These are phyloP conservation scores for Phylloscopus whistleri DNA, from an alignment of 2,113 vertebrate species.

Conservation along the genomic window DNA sequence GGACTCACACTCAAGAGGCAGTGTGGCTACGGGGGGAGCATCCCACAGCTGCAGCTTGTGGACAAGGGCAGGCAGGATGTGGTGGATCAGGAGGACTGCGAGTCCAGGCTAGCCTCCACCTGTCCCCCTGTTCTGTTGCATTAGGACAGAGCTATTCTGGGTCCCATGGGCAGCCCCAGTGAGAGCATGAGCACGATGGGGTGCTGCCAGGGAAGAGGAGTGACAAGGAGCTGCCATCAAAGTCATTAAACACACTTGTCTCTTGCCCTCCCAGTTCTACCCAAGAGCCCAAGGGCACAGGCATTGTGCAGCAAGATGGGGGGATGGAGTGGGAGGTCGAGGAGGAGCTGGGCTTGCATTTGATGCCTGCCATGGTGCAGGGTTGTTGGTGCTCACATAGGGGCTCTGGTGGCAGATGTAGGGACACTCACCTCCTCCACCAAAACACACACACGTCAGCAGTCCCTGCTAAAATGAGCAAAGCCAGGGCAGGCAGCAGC, in stretches of 20 bases:
- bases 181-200: fast-evolving
- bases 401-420: neutral
- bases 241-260: neutral
- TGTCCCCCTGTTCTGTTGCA: neutral
- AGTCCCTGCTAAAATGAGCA: neutral
- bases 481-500: neutral
- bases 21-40: neutral
- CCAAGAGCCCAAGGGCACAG: neutral
- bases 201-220: neutral
- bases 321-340: neutral
- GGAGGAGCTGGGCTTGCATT: neutral
- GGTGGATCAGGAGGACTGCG: neutral
- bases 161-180: neutral
- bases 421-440: neutral
- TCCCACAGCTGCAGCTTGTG: neutral
- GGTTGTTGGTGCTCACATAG: neutral
- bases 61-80: neutral
- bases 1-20: fast-evolving
- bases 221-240: neutral
- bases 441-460: neutral
- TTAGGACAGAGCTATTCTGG: neutral
- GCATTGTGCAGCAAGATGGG: neutral
- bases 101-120: neutral
- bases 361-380: neutral
- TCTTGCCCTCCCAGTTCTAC: neutral